Conservation (phyloP, 1,140 invertebrate species). For the Sinella curviseta region DNA sequence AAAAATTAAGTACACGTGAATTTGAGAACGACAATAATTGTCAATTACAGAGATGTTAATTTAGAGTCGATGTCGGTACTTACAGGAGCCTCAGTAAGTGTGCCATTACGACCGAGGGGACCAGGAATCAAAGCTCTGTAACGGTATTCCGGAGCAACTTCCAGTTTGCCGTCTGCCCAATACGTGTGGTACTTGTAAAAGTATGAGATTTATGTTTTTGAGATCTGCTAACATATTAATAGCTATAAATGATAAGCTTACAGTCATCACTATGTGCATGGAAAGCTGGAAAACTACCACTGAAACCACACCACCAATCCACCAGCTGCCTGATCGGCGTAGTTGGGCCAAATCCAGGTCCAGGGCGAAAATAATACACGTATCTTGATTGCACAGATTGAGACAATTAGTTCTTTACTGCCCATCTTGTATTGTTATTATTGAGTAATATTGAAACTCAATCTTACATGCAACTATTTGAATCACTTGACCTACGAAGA, state of each 20-base stretch:
- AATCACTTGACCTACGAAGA: no score
- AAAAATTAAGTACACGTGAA: neutral
- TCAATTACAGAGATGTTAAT: neutral
- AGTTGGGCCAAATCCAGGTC: no score
- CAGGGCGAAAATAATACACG: no score
- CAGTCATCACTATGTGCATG: conserved; percentile 83
- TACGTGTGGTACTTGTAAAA: conserved; percentile 42
- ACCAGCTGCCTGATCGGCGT: no score
- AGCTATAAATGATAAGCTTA: conserved; percentile 59
- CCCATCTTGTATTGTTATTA: no score
- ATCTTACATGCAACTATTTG: no score
- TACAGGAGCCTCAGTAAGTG: conserved; percentile 43
- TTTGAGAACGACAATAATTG: neutral
- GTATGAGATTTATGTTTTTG: neutral
- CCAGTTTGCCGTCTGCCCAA: conserved; percentile 44
- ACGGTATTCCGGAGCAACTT: conserved; percentile 29
- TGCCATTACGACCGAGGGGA: conserved; percentile 44
- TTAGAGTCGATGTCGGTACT: neutral
- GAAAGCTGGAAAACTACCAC: conserved; percentile 86
- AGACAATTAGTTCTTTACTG: no score
- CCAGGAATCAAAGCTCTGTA: conserved; percentile 39
- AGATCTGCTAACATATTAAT: neutral
- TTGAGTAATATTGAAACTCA: no score
- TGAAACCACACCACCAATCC: no score
- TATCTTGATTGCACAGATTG: no score